Base-by-base conservation (phyloP, 2,888 invertebrate species). In the Diabrotica balteata region DNA sequence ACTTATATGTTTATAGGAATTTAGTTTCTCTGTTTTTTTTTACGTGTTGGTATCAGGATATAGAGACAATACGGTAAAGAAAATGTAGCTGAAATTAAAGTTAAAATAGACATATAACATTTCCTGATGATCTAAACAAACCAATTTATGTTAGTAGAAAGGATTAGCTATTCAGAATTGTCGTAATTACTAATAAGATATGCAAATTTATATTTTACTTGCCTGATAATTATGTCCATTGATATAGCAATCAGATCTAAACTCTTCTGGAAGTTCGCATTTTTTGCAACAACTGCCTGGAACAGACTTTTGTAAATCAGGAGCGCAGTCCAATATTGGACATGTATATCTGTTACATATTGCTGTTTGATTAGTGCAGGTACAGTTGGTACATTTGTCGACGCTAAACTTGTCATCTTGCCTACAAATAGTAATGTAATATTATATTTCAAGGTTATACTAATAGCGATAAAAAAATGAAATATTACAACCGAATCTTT, bases 271-370 rank as follows among this genome's bases (percentile, higher is more conserved):
- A 59, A 88, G 86, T n/a, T 90, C 90, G 78, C 94, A 94, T 72
- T 90, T 89, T 0, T 92, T 91, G 80, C 94, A 94, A 80, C 94
- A 94, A 71, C 90, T 90, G 4, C 89, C 90, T 0, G 89, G 88
- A 6, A 87, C 84, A 0, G 87, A 87, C 60, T 89, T 89, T 76
- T 90, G 92, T 73, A 90, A 85, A 43, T 91, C 91, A 0, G 90
- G 87, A 0, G 93, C 89, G 71, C 97, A 97, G 78, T 95, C 94
- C 67, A 97, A 86, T n/a, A 95, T 92, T 0, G 97, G 96, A 78
- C 97, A 97, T 0, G 95, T 92, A 75, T 90, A 88, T 10, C 94
- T 87, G 66, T 88, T 88, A 83, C 96, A 96, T 59, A 93, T 87
- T 0, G 93, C 90, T 6, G 93, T 94, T 53, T 93, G 92, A 77